Evolutionary conservation across 2,113 vertebrate genomes (phyloP), one percentile per base, ranked within the genome.

Genomic region (Limanda limanda): DNA sequence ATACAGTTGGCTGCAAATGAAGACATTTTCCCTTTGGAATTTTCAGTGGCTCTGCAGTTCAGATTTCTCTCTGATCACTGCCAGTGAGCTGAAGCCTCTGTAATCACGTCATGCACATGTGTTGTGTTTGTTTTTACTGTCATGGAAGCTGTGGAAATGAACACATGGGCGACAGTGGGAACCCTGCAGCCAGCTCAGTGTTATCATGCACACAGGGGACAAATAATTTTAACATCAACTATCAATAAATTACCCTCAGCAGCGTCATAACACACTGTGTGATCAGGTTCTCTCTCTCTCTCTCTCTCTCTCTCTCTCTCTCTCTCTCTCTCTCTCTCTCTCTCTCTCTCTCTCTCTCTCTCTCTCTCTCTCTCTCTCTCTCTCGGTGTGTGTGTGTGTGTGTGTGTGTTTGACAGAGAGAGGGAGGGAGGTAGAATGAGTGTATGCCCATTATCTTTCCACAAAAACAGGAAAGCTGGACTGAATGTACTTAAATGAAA

Each of bases 391-490:
- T 18, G 58, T 40, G 8, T 40, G 8, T 40, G 21, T 56, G 60
- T 45, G 20, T 54, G 57, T 10, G 4, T 18, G 58, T 42, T 3
- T 40, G 10, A 12, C 5, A 27, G 51, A 23, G 63, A 13, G 61
- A 45, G n/a, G n/a, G 61, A 45, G 35, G 47, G 54, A 21, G 73
- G 1, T 47, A 61, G 66, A 61, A 57, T 17, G 14, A 48, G 67
- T 56, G 68, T 51, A 57, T 48, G n/a, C 59, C n/a, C 37, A 7
- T 77, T 72, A 76, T 88, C 78, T 81, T 86, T 88, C 81, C 83
- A 89, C 59, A 84, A 82, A 86, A 89, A 89, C 82, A 87, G 84
- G 84, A 84, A 85, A 80, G 23, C 70, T 76, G 75, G 47, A 70
- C 71, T 62, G 51, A 62, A 37, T 71, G 71, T 24, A 72, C 9